These are phyloP conservation scores for Chionodraco myersi DNA, from an alignment of 2,113 vertebrate species.

Conservation along the genomic window DNA sequence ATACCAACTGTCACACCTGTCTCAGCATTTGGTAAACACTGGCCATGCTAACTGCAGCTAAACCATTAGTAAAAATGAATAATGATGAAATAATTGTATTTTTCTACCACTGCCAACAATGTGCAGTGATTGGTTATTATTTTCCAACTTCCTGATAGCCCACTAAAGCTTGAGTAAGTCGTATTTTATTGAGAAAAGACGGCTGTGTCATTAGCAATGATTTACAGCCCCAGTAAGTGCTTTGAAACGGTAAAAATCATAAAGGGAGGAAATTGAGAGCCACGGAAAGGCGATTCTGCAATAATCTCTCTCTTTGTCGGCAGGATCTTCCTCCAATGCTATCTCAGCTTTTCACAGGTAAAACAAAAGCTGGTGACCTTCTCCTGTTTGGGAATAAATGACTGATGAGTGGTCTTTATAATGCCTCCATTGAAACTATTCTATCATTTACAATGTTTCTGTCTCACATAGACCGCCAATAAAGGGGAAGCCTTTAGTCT, in stretches of 20 bases:
- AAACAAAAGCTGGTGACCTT: slow-evolving; percentile 21
- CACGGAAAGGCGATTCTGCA: slow-evolving; percentile 22
- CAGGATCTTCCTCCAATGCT: slow-evolving; percentile 17
- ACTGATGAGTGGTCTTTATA: not conserved
- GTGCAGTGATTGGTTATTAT: slow-evolving; percentile 34
- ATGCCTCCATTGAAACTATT: not conserved
- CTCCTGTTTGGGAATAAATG: slow-evolving; percentile 21
- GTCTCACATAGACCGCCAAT: not conserved
- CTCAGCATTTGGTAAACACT: slow-evolving; percentile 57
- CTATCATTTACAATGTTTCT: not conserved
- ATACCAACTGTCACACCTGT: slow-evolving; percentile 81
- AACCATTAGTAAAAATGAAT: slow-evolving; percentile 49
- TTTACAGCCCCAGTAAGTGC: slow-evolving; percentile 43
- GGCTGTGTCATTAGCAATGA: slow-evolving; percentile 51
- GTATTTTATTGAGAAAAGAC: slow-evolving; percentile 36
- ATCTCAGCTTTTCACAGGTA: slow-evolving; percentile 38
- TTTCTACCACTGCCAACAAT: slow-evolving; percentile 3
- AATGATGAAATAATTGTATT: slow-evolving; percentile 48
- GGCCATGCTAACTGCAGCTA: slow-evolving; percentile 3
- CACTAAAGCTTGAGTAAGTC: slow-evolving; percentile 54
- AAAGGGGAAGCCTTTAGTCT: slow-evolving; percentile 19
- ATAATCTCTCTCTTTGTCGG: slow-evolving; percentile 38
- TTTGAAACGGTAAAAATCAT: slow-evolving; percentile 59
- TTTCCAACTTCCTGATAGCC: slow-evolving; percentile 36
- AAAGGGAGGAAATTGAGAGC: slow-evolving; percentile 53